Conservation (phyloP, 1,140 invertebrate species). For the Streblospio benedicti region DNA sequence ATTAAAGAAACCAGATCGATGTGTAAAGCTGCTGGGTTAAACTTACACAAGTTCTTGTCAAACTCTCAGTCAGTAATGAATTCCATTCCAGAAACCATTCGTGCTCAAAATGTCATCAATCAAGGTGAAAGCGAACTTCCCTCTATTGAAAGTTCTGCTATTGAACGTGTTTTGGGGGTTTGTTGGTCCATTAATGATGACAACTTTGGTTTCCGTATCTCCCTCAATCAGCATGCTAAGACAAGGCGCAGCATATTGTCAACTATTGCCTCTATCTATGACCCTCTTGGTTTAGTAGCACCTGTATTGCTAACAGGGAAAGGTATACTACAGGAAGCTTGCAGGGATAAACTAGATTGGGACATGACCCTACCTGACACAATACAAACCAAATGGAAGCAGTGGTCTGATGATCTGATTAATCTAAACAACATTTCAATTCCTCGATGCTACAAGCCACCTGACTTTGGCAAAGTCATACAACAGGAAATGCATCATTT, state of each 20-base stretch:
- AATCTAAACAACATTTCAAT: not conserved
- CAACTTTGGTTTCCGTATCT: slow-evolving; percentile 20
- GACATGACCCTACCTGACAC: not conserved
- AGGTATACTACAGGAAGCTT: slow-evolving; percentile 10
- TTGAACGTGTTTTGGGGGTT: slow-evolving; percentile 24
- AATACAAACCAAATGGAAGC: not conserved
- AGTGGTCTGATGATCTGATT: not conserved
- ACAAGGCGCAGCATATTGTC: slow-evolving; percentile 23
- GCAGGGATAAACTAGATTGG: not conserved
- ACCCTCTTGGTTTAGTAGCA: slow-evolving; percentile 25
- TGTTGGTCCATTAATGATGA: slow-evolving; percentile 28
- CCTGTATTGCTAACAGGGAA: slow-evolving; percentile 23
- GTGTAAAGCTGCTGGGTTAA: not conserved
- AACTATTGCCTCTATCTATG: slow-evolving; percentile 23
- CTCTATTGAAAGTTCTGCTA: slow-evolving; percentile 23
- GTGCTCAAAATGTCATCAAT: not conserved
- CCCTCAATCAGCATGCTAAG: slow-evolving; percentile 14
- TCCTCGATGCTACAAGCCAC: not conserved
- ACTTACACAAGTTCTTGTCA: slow-evolving; percentile 8
- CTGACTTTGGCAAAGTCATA: not conserved
- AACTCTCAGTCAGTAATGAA: slow-evolving; percentile 7
- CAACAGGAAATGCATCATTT: slow-evolving; percentile 16
- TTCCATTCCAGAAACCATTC: not conserved
- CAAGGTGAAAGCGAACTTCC: too few relatives aligned
- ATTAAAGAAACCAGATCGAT: slow-evolving; percentile 8